Conservation (phyloP, 2,888 invertebrate species). For the Gymnoscelis rufifasciata region DNA sequence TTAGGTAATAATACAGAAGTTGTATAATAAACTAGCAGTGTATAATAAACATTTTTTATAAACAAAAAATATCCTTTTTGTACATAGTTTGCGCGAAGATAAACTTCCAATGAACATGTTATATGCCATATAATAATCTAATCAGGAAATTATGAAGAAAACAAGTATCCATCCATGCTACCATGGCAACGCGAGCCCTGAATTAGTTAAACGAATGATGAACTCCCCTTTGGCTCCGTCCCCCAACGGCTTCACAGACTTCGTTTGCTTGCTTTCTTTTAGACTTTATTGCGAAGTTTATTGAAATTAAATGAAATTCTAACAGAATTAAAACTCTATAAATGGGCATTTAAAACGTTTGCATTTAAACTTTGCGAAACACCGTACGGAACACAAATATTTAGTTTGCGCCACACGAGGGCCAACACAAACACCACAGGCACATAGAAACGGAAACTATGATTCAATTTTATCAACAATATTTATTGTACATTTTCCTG, state of each 20-base stretch:
- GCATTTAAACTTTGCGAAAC: slow-evolving; percentile 14
- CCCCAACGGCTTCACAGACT: slow-evolving; percentile 33
- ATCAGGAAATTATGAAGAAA: slow-evolving; percentile 62
- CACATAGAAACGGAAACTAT: slow-evolving; percentile 12
- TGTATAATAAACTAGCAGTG: too few relatives aligned
- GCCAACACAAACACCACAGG: slow-evolving; percentile 22
- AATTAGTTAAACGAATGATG: slow-evolving; percentile 69
- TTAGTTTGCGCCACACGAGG: slow-evolving; percentile 19
- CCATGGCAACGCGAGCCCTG: slow-evolving; percentile 57
- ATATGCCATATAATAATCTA: too few relatives aligned
- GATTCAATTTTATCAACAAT: background rate
- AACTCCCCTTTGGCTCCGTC: slow-evolving; percentile 45
- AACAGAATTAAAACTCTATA: background rate
- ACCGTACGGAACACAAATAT: slow-evolving; percentile 21
- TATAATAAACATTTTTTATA: too few relatives aligned
- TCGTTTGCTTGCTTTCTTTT: slow-evolving; percentile 5
- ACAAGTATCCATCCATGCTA: slow-evolving; percentile 43
- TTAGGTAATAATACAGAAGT: too few relatives aligned
- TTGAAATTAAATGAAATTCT: background rate
- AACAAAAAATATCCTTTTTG: too few relatives aligned
- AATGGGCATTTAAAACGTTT: background rate
- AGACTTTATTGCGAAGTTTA: slow-evolving; percentile 1
- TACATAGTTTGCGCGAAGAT: too few relatives aligned
- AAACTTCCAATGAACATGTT: too few relatives aligned
- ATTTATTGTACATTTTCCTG: too few relatives aligned